Conservation (phyloP, 1,140 invertebrate species). For the Condylostylus longicornis region DNA sequence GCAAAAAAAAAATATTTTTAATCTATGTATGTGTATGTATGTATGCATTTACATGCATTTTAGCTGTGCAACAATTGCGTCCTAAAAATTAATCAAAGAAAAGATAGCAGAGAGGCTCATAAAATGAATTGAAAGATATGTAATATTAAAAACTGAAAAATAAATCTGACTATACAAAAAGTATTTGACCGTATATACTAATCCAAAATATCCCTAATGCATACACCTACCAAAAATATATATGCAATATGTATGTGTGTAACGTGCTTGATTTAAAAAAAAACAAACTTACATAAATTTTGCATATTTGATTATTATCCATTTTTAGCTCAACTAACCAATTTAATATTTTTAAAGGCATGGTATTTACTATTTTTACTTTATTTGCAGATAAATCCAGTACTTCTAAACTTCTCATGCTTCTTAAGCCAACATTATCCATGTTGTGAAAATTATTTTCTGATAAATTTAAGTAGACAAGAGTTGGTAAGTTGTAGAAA, state of each 20-base stretch:
- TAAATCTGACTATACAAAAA: too few species aligned
- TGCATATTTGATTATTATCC: conserved; percentile 58
- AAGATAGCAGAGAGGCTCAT: too few species aligned
- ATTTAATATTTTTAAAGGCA: conserved; percentile 49
- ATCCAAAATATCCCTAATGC: background rate
- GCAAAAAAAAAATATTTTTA: too few species aligned
- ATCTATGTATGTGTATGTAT: too few species aligned
- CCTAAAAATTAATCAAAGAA: too few species aligned
- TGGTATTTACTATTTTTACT: conserved; percentile 49
- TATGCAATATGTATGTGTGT: too few species aligned
- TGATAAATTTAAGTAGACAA: conserved; percentile 69
- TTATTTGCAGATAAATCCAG: conserved; percentile 64
- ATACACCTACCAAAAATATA: too few species aligned
- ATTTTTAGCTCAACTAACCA: conserved; percentile 72
- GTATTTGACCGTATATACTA: background rate
- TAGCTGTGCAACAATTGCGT: too few species aligned
- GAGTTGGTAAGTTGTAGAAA: conserved; percentile 58
- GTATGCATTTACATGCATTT: too few species aligned
- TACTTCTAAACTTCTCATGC: conserved; percentile 59
- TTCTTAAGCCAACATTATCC: conserved; percentile 53
- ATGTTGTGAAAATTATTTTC: conserved; percentile 55
- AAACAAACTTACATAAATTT: conserved; percentile 34
- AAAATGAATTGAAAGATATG: too few species aligned
- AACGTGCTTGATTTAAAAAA: too few species aligned
- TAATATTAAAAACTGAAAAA: too few species aligned